A percentile compares a stretch with the other conserved stretches of the same genome.
These are phyloP conservation scores for Hemitrygon akajei DNA, from an alignment of 2,797 vertebrate species.

Conservation along the genomic window DNA sequence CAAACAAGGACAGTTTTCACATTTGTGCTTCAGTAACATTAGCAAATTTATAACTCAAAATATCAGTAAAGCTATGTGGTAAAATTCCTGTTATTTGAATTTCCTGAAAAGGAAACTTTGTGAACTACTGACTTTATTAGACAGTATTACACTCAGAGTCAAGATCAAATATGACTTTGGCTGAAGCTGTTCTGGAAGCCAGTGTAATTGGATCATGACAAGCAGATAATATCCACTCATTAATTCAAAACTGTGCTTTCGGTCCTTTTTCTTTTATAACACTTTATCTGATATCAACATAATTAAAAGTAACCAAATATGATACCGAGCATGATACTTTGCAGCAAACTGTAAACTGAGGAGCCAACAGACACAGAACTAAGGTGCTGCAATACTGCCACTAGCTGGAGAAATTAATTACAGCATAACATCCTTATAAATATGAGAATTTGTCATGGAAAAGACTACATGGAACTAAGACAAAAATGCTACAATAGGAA, in stretches of 20 bases:
- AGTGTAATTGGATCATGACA: background rate
- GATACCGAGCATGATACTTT: background rate
- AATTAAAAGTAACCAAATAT: background rate
- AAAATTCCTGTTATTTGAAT: background rate
- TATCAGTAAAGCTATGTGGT: background rate
- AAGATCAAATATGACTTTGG: background rate
- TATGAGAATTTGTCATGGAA: background rate
- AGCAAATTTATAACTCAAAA: background rate
- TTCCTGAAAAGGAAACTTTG: background rate
- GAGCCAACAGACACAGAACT: background rate
- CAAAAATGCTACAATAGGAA: background rate
- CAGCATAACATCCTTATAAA: background rate
- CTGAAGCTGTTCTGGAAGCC: background rate
- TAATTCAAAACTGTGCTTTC: background rate
- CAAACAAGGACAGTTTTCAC: background rate
- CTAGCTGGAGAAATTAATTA: constrained; percentile 3
- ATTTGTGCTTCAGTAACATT: background rate
- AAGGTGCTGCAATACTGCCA: background rate
- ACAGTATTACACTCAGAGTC: background rate
- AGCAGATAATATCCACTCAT: background rate
- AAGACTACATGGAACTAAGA: background rate
- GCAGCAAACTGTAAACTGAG: background rate
- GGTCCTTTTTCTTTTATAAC: background rate
- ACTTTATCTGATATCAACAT: background rate
- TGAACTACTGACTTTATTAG: background rate